A percentile compares a stretch with the other conserved stretches of the same genome.
Conservation (phyloP, 1,140 invertebrate species). For the Drosophila bocqueti region DNA sequence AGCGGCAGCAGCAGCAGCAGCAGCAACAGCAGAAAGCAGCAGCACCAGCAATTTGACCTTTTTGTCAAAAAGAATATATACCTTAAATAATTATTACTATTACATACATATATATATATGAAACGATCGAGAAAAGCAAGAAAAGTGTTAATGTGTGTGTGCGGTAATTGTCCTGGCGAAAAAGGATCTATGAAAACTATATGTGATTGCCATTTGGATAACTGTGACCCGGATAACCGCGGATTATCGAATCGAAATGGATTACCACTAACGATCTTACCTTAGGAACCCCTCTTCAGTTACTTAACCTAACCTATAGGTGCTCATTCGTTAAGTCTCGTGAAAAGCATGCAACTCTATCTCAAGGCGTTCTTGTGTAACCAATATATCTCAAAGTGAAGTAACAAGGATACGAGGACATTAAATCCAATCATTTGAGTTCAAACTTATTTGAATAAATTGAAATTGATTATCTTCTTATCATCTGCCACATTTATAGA, state of each 20-base stretch:
- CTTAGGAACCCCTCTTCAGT: constrained; percentile 30
- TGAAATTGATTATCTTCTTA: not conserved
- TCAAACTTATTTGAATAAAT: not conserved
- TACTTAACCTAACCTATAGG: constrained; percentile 49
- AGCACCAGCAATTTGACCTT: constrained; percentile 69
- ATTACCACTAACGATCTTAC: constrained; percentile 58
- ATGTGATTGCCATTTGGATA: constrained; percentile 30
- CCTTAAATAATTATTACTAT: constrained; percentile 51
- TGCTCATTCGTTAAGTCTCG: constrained; percentile 1
- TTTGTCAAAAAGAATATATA: constrained; percentile 58
- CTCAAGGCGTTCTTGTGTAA: constrained; percentile 39
- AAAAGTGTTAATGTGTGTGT: constrained; percentile 56
- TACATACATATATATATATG: not conserved
- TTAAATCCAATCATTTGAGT: not conserved
- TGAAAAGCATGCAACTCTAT: constrained; percentile 10
- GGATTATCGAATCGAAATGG: constrained; percentile 73
- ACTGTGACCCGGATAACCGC: constrained; percentile 66
- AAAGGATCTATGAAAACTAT: constrained; percentile 60
- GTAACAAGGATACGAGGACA: constrained; percentile 13
- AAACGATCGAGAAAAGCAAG: constrained; percentile 45
- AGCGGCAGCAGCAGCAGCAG: constrained; percentile 21
- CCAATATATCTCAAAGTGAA: constrained; percentile 15
- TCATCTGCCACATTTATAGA: constrained; percentile 1
- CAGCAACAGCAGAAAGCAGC: constrained; percentile 7
- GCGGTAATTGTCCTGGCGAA: constrained; percentile 49